These are phyloP conservation scores for Rhea americana DNA, from an alignment of 2,113 vertebrate genomes.

Conservation along the genomic window DNA sequence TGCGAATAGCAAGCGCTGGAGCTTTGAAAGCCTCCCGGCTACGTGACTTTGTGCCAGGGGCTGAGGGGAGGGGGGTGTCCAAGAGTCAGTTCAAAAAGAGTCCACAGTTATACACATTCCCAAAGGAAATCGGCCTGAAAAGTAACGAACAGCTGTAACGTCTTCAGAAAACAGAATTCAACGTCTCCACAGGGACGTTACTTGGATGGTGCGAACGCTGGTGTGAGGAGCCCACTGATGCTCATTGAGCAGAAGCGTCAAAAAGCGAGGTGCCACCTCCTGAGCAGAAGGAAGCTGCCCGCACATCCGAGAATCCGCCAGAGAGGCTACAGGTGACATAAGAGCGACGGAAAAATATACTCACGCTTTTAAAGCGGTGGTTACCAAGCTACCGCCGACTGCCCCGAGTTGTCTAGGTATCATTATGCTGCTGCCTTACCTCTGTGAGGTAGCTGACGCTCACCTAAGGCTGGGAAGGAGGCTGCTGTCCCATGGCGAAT, in stretches of 20 bases:
- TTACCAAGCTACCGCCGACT: neutral
- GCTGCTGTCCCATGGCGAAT: neutral
- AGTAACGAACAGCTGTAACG: neutral
- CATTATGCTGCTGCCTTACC: neutral
- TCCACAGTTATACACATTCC: too few species aligned
- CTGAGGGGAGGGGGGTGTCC: neutral
- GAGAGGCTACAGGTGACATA: neutral
- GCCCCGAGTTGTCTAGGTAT: fast-evolving
- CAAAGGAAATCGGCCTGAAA: neutral
- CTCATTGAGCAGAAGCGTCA: neutral
- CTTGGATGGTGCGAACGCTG: fast-evolving
- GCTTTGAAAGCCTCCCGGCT: neutral
- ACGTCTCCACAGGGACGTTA: neutral
- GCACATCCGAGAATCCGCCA: neutral
- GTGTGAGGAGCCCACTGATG: neutral
- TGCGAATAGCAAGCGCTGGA: fast-evolving
- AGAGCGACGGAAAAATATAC: neutral
- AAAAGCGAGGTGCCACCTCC: neutral
- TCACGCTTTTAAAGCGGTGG: too few species aligned
- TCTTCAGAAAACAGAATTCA: neutral
- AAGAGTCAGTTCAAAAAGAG: fast-evolving
- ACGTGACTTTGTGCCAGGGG: fast-evolving
- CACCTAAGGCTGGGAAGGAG: neutral
- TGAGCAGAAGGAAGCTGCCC: neutral
- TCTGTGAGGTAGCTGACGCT: neutral